These are phyloP conservation scores for Hemitrygon akajei DNA, from an alignment of 2,797 vertebrate genomes.

Conservation along the genomic window DNA sequence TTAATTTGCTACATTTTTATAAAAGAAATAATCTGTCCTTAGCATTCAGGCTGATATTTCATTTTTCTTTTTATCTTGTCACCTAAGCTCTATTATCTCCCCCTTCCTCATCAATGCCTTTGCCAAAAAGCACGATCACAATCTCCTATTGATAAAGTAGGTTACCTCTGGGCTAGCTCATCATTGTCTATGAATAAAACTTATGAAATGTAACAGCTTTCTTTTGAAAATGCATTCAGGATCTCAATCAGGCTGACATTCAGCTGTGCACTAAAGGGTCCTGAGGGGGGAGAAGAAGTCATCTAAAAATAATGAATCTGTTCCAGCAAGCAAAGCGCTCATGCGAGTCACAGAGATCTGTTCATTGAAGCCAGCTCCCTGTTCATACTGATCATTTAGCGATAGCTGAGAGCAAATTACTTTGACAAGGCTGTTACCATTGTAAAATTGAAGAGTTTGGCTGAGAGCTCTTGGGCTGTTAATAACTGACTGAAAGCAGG, in stretches of 20 bases:
- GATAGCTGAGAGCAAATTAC: constrained; percentile 43
- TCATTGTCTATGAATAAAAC: constrained; percentile 37
- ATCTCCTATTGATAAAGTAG: constrained; percentile 34
- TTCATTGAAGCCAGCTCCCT: constrained; percentile 38
- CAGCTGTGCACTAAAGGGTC: constrained; percentile 37
- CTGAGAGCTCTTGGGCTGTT: constrained; percentile 44
- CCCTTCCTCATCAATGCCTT: constrained; percentile 32
- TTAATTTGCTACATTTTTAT: constrained; percentile 37
- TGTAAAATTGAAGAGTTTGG: constrained; percentile 41
- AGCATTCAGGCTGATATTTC: constrained; percentile 28
- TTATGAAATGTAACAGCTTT: constrained; percentile 37
- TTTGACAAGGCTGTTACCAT: constrained; percentile 43
- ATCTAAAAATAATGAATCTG: constrained; percentile 40
- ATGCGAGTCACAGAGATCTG: constrained; percentile 35
- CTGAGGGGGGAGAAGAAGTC: constrained; percentile 41
- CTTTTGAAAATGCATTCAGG: constrained; percentile 38
- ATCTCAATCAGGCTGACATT: constrained; percentile 39
- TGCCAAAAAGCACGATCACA: constrained; percentile 35
- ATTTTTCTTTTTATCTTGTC: constrained; percentile 35
- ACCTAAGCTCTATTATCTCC: constrained; percentile 24
- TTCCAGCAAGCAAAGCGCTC: constrained; percentile 38
- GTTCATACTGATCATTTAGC: constrained; percentile 45
- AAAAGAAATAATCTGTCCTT: constrained; percentile 37
- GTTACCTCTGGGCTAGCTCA: constrained; percentile 32
- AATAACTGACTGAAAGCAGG: constrained; percentile 48